Evolutionary conservation across 2,888 invertebrate species (phyloP).

Genomic region (Heliconius erato): DNA sequence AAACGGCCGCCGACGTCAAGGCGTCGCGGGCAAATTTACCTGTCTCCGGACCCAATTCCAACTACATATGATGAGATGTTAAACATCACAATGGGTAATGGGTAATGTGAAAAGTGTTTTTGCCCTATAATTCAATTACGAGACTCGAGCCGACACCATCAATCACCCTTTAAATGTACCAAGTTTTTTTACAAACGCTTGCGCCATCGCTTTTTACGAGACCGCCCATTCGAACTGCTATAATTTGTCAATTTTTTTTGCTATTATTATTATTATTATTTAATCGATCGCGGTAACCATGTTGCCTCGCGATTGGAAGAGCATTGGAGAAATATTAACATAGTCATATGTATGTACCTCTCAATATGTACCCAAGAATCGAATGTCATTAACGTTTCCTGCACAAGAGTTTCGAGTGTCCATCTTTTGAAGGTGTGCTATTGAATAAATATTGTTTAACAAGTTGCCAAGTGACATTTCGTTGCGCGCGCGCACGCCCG

Average conservation of each 20-base stretch:
- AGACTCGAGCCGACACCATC: conserved; percentile 71
- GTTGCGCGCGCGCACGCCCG: conserved; percentile 63
- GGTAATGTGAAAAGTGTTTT: conserved; percentile 61
- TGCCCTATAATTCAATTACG: conserved; percentile 81
- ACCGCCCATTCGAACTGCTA: conserved; percentile 68
- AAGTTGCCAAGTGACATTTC: conserved; percentile 83
- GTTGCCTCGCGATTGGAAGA: conserved; percentile 48
- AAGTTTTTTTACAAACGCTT: conserved; percentile 69
- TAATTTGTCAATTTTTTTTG: conserved; percentile 79
- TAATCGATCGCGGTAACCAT: conserved; percentile 68
- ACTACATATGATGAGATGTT: conserved; percentile 58
- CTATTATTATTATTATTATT: conserved; percentile 60
- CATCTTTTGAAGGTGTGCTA: conserved; percentile 75
- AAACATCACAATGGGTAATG: conserved; percentile 61
- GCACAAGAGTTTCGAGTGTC: conserved; percentile 78
- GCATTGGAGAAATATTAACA: conserved; percentile 65
- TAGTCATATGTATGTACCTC: conserved; percentile 58
- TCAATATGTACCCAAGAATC: conserved; percentile 73
- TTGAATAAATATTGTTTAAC: conserved; percentile 83
- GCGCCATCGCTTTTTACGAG: conserved; percentile 66
- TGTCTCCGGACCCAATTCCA: conserved; percentile 51
- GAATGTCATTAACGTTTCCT: conserved; percentile 83
- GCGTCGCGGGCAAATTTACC: conserved; percentile 54
- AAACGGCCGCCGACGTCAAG: conserved; percentile 65
- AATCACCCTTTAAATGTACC: conserved; percentile 85